Conservation (phyloP, 2,888 invertebrate genomes). For the Carcina quercana region DNA sequence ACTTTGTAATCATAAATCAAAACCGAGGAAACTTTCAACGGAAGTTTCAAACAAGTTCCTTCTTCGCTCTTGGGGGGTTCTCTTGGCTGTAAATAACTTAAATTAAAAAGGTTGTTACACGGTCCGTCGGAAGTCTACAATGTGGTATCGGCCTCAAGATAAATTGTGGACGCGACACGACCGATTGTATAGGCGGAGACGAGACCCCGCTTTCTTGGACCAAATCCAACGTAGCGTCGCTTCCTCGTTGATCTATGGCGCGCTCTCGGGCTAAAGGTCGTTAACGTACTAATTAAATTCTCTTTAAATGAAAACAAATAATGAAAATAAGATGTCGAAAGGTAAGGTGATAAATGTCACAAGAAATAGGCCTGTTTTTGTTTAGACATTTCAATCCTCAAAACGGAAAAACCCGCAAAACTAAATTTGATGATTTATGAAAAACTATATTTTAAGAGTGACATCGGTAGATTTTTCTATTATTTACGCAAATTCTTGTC, state of each 20-base stretch:
- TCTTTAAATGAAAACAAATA: neutral
- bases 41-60: neutral
- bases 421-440: no score
- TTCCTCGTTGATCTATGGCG: conserved; percentile 1
- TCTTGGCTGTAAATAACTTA: conserved; percentile 5
- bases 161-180: conserved; percentile 7
- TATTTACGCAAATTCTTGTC: no score
- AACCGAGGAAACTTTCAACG: conserved; percentile 6
- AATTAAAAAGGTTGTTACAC: conserved; percentile 7
- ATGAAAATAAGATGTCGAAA: neutral
- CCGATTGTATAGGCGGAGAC: conserved; percentile 12
- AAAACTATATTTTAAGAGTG: no score
- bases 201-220: conserved; percentile 13
- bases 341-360: no score
- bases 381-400: no score
- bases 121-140: conserved; percentile 4
- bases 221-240: conserved; percentile 6
- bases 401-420: no score
- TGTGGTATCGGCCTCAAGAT: conserved; percentile 8
- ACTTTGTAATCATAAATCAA: conserved; percentile 10
- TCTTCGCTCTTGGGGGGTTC: neutral
- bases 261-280: neutral
- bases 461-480: no score
- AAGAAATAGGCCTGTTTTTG: no score
- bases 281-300: neutral